A percentile compares a stretch with the other conserved stretches of the same genome.
phyloP scores from a whole-genome alignment of 2,888 invertebrate genomes.

The Papilio protenor region DNA sequence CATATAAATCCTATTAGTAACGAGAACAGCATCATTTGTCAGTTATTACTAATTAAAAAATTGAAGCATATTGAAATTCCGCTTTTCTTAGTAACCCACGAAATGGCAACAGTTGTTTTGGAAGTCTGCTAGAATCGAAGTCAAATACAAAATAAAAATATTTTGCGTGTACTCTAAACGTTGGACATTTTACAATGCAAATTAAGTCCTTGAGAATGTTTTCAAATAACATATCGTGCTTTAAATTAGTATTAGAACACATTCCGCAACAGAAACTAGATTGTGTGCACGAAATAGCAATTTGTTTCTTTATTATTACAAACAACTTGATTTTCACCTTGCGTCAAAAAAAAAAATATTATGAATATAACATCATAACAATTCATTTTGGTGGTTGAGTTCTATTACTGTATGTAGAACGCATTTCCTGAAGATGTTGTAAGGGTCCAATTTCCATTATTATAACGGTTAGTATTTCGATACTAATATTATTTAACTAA shows the following conservation, averaged over 20 bases:
- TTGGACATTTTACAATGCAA: background rate
- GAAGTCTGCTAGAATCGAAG: too few species aligned
- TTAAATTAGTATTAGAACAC: background rate
- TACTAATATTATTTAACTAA: background rate
- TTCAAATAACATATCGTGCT: background rate
- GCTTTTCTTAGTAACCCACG: too few species aligned
- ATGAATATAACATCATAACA: background rate
- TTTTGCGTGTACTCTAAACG: background rate
- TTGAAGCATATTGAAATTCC: background rate
- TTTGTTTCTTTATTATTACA: constrained; percentile 5
- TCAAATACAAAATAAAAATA: background rate
- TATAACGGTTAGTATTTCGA: background rate
- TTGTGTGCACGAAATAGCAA: constrained; percentile 1
- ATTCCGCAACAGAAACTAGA: constrained; percentile 15
- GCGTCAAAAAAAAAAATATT: background rate
- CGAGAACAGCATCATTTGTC: background rate
- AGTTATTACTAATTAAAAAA: background rate
- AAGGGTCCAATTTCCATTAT: background rate
- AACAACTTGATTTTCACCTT: background rate
- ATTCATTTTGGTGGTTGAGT: background rate
- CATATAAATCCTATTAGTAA: background rate
- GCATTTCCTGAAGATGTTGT: background rate
- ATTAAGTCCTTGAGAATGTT: background rate
- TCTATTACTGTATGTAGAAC: background rate
- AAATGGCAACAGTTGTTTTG: too few species aligned